Evolutionary conservation across 2,113 vertebrate genomes (phyloP).

Genomic region (Camelus bactrianus): DNA sequence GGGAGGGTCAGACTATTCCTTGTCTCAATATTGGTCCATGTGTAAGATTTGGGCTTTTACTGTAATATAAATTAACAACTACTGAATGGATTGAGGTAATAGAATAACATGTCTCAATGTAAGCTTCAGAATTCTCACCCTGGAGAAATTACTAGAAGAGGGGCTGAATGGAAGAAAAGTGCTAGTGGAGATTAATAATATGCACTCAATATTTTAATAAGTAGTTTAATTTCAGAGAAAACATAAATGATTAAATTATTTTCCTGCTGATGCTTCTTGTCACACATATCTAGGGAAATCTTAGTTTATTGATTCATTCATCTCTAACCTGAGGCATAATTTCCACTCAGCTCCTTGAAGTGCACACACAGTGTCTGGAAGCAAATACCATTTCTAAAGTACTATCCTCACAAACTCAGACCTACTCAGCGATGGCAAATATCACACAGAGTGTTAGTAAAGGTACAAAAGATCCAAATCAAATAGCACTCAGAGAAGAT

Average conservation of each 20-base stretch:
- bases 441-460: constrained; percentile 53
- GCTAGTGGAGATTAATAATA: background rate
- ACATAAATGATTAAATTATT: background rate
- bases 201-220: constrained; percentile 45
- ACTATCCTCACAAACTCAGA: background rate
- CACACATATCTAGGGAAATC: constrained; percentile 5
- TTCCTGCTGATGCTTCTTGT: background rate
- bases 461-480: background rate
- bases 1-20: background rate
- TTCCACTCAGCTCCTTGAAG: constrained; percentile 44
- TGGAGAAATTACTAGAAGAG: background rate
- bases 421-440: background rate
- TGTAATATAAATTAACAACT: background rate
- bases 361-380: background rate
- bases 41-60: background rate
- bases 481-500: constrained; percentile 38
- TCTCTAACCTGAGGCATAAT: constrained; percentile 36
- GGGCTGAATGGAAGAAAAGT: background rate
- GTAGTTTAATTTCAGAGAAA: constrained; percentile 26
- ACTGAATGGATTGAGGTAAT: background rate
- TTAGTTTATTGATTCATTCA: constrained; percentile 32
- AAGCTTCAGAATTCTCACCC: background rate
- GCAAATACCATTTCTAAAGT: constrained; percentile 37
- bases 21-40: background rate
- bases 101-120: background rate